Percentiles rank a stretch among this genome's conserved stretches.
These are phyloP conservation scores for Drosophila baimaii DNA, from an alignment of 1,140 invertebrate species.

Conservation along the genomic window DNA sequence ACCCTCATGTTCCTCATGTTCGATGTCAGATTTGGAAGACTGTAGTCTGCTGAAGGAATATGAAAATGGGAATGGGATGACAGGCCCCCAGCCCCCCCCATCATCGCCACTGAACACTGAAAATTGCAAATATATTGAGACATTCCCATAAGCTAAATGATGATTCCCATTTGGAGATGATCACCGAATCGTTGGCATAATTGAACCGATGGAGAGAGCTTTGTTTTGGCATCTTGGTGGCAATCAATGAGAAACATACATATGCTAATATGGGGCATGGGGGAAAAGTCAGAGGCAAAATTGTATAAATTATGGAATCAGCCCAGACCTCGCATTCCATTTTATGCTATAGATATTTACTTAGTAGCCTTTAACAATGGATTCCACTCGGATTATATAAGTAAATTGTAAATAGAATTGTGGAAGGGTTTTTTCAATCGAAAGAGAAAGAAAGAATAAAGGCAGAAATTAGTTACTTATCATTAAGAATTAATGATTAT, in stretches of 20 bases:
- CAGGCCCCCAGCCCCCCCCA: no score
- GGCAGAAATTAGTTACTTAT: no score
- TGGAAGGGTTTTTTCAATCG: no score
- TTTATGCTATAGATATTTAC: no score
- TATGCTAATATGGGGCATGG: constrained; percentile 12
- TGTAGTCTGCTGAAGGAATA: constrained; percentile 25
- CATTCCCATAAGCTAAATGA: constrained; percentile 45
- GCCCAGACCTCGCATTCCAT: no score
- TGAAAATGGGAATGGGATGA: not conserved
- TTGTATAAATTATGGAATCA: constrained; percentile 3
- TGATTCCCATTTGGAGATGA: constrained; percentile 40
- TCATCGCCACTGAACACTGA: constrained; percentile 14
- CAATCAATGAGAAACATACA: constrained; percentile 10
- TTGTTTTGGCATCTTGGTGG: constrained; percentile 23
- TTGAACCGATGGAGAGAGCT: constrained; percentile 45
- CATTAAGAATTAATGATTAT: no score
- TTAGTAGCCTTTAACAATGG: no score
- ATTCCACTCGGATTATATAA: no score
- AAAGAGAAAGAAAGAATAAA: no score
- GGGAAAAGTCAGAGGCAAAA: not conserved
- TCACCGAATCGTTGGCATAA: constrained; percentile 41
- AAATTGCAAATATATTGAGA: constrained; percentile 50
- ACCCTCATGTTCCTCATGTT: constrained; percentile 20
- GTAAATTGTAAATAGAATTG: no score
- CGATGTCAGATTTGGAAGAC: constrained; percentile 51